Percentiles rank a stretch among this genome's conserved stretches.
phyloP scores from a whole-genome alignment of 2,113 vertebrate genomes.

The Nycticorax nycticorax region DNA sequence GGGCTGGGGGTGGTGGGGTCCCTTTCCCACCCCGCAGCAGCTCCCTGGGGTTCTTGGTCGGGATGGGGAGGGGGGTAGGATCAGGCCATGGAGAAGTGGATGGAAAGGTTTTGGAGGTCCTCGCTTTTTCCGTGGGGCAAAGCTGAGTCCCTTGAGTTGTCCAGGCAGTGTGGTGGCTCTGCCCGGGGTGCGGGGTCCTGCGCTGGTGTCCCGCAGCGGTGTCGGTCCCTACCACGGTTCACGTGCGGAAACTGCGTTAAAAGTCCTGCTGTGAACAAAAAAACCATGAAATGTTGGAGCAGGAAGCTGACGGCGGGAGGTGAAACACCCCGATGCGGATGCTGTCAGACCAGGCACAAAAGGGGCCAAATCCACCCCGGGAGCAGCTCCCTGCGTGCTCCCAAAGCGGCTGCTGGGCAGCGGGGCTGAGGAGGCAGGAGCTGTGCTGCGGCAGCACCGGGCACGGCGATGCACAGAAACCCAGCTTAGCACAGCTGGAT shows the following conservation, averaged over 20 bases:
- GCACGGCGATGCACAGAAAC: fast-evolving
- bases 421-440: not conserved
- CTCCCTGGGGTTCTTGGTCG: not conserved
- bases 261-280: not conserved
- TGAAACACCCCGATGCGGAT: fast-evolving
- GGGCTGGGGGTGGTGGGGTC: not conserved
- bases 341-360: not conserved
- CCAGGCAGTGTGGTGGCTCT: fast-evolving
- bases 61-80: not conserved
- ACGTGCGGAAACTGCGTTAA: fast-evolving
- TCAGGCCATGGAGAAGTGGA: fast-evolving
- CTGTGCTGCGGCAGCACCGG: not conserved
- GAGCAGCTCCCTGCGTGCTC: not conserved
- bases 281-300: fast-evolving
- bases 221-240: fast-evolving
- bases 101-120: not conserved
- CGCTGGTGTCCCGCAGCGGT: fast-evolving
- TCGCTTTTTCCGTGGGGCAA: not conserved
- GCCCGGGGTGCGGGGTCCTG: fast-evolving
- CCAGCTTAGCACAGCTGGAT: not conserved
- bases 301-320: not conserved
- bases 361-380: not conserved
- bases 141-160: not conserved
- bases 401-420: fast-evolving
- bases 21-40: not conserved